Evolutionary conservation across 2,113 vertebrate genomes (phyloP).

Genomic region (Muscicapa adusta): DNA sequence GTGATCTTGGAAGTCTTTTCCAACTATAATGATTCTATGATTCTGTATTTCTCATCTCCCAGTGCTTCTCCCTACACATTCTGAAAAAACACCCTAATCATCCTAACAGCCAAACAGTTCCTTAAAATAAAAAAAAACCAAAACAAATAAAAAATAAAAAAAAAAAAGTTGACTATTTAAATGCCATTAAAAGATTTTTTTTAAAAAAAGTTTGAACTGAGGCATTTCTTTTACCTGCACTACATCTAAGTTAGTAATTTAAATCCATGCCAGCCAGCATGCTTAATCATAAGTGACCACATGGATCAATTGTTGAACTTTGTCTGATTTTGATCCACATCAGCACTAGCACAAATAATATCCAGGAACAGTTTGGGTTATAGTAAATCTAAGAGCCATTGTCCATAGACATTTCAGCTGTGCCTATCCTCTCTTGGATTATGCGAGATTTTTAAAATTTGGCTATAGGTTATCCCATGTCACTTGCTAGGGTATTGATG

Average conservation of each 20-base stretch:
- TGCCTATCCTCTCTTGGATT: background rate
- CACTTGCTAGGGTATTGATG: background rate
- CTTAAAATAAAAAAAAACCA: accelerated
- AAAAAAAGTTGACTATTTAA: background rate
- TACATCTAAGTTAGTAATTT: background rate
- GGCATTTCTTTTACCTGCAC: background rate
- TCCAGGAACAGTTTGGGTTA: background rate
- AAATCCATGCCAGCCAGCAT: background rate
- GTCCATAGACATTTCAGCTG: background rate
- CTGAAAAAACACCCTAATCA: background rate
- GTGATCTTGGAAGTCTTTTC: background rate
- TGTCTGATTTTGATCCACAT: background rate
- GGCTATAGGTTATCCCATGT: background rate
- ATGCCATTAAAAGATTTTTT: background rate
- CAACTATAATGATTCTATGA: background rate
- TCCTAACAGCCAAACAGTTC: background rate
- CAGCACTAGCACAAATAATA: background rate
- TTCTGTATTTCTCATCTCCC: background rate
- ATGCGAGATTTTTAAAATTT: background rate
- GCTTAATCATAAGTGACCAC: background rate
- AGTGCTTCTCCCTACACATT: background rate
- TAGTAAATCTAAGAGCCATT: background rate
- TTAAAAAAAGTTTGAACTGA: background rate
- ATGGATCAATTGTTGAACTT: background rate
- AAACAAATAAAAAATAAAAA: accelerated